phyloP scores from a whole-genome alignment of 2,888 invertebrate genomes.

The Volucella inanis region DNA sequence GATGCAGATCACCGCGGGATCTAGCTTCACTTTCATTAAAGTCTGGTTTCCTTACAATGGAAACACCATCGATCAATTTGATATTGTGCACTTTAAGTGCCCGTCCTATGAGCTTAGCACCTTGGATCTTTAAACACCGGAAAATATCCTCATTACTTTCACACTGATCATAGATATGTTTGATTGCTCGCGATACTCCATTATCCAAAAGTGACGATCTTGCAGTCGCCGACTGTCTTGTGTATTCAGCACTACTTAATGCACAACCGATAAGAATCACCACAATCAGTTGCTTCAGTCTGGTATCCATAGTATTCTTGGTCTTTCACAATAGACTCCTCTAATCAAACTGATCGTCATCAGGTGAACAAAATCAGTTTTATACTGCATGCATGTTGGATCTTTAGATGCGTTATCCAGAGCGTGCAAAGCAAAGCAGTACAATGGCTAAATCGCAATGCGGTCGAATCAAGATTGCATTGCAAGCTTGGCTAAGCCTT shows the following conservation, averaged over 20 bases:
- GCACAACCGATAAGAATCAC: constrained; percentile 53
- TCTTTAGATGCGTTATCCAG: constrained; percentile 75
- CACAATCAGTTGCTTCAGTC: constrained; percentile 73
- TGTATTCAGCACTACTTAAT: constrained; percentile 38
- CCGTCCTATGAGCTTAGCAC: constrained; percentile 86
- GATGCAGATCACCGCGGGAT: constrained; percentile 81
- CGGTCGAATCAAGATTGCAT: constrained; percentile 64
- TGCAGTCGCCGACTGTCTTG: constrained; percentile 17
- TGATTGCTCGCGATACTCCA: constrained; percentile 80
- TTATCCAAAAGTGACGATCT: constrained; percentile 77
- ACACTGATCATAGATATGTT: constrained; percentile 84
- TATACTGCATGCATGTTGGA: constrained; percentile 79
- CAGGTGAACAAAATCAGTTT: constrained; percentile 76
- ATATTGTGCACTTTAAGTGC: constrained; percentile 86
- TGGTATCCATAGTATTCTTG: constrained; percentile 76
- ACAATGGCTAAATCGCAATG: constrained; percentile 56
- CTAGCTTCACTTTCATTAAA: constrained; percentile 69
- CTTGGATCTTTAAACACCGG: constrained; percentile 89
- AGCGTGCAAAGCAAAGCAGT: constrained; percentile 70
- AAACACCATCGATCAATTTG: constrained; percentile 86
- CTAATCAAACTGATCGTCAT: constrained; percentile 71
- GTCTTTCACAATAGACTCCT: constrained; percentile 60
- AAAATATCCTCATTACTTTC: constrained; percentile 86
- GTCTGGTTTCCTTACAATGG: constrained; percentile 83
- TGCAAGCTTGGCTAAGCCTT: constrained; percentile 67